Evolutionary conservation across 1,140 invertebrate species (phyloP).

Genomic region (Dendroctonus ponderosae): DNA sequence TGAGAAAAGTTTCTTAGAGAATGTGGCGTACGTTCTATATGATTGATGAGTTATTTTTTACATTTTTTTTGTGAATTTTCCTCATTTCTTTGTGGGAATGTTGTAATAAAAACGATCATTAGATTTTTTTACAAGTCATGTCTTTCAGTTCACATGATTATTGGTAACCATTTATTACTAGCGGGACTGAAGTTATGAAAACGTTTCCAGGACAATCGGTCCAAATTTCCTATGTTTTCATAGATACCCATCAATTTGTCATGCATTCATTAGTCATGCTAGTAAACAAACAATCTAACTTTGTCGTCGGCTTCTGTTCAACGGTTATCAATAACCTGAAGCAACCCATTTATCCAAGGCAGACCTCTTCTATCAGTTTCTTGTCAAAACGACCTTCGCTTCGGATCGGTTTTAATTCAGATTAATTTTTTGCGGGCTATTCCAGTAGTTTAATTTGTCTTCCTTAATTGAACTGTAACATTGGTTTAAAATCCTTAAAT

Average conservation of each 20-base stretch:
- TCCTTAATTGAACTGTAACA: constrained; percentile 7
- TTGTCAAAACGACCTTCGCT: constrained; percentile 37
- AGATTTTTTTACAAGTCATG: not conserved
- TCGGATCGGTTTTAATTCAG: constrained; percentile 29
- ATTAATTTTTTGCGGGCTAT: constrained; percentile 2
- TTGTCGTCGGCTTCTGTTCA: constrained; percentile 41
- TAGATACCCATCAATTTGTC: constrained; percentile 40
- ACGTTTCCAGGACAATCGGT: constrained; percentile 8
- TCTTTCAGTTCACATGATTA: not conserved
- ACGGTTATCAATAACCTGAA: constrained; percentile 40
- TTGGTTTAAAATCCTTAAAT: not conserved
- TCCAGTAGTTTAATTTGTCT: constrained; percentile 3
- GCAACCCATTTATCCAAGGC: constrained; percentile 40
- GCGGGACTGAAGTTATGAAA: not conserved
- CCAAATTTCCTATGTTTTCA: constrained; percentile 36
- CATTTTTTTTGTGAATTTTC: too few relatives aligned
- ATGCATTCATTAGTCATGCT: constrained; percentile 43
- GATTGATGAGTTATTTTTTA: not conserved
- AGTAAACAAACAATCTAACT: constrained; percentile 42
- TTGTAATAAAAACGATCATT: not conserved
- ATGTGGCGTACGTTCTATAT: not conserved
- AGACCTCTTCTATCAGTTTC: constrained; percentile 42
- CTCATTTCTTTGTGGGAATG: too few relatives aligned
- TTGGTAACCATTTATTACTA: not conserved
- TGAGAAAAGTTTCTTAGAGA: constrained; percentile 5